These are phyloP conservation scores for Pimephales promelas DNA, from an alignment of 2,113 vertebrate genomes.

Conservation along the genomic window DNA sequence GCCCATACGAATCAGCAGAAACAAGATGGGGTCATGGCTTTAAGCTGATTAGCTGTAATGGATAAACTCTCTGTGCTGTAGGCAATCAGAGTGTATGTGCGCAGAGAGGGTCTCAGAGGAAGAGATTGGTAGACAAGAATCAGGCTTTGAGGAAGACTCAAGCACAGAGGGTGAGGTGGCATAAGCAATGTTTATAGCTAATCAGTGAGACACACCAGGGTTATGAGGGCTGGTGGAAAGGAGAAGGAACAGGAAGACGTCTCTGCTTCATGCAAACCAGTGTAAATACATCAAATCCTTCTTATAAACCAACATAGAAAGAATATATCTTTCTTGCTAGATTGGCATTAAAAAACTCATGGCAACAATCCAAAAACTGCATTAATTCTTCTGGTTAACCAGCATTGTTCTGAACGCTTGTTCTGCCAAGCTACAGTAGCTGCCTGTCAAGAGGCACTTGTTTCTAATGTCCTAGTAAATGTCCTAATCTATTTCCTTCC, in stretches of 20 bases:
- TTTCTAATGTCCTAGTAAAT: slow-evolving; percentile 18
- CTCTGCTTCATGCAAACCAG: neutral
- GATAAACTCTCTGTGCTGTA: slow-evolving; percentile 33
- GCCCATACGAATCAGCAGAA: slow-evolving; percentile 1
- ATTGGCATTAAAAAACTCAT: neutral
- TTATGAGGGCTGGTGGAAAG: slow-evolving; percentile 1
- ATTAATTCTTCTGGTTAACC: slow-evolving; percentile 11
- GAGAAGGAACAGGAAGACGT: neutral
- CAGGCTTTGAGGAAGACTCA: slow-evolving; percentile 8
- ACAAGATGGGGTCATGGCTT: slow-evolving; percentile 29
- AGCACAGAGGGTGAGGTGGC: slow-evolving; percentile 23
- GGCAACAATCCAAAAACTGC: slow-evolving; percentile 13
- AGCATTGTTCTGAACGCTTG: neutral
- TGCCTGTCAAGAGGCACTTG: neutral
- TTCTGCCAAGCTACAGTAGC: neutral
- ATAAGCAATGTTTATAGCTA: slow-evolving; percentile 28
- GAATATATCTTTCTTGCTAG: neutral
- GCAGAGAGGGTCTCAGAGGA: slow-evolving; percentile 7
- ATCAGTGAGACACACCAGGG: slow-evolving; percentile 30
- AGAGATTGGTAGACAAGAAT: slow-evolving; percentile 3
- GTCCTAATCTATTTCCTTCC: slow-evolving; percentile 15
- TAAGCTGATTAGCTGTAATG: slow-evolving; percentile 41
- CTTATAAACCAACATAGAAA: neutral
- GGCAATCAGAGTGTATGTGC: slow-evolving; percentile 29
- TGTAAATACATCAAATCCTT: slow-evolving; percentile 7